Evolutionary conservation across 2,888 invertebrate species (phyloP), one percentile per base, ranked within the genome.

Genomic region (Limnephilus auricula): DNA sequence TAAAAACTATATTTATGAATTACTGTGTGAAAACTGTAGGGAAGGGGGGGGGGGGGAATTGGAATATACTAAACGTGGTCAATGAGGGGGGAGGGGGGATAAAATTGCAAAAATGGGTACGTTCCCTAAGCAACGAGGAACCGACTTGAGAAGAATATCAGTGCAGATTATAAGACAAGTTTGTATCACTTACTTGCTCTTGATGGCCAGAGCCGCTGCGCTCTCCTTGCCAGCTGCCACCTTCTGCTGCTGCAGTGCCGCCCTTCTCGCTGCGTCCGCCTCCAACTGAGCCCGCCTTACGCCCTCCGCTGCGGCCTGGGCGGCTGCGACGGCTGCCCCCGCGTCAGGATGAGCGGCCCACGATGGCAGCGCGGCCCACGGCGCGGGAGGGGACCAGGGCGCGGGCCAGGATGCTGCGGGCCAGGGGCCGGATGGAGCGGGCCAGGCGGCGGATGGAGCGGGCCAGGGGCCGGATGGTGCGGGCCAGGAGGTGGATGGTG

Each of bases 241-340:
- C 80, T 91, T 91, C 90, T 93, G 93, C 30, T 91, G 92, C 80
- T 92, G 92, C 12, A 91, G 90, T 1, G 93, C 93, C 18, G 92
- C 89, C 31, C 88, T 80, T 30, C 92, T 89, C 10, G 93, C 93
- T 15, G 83, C 90, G 12, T 90, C 92, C 31, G 93, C 93, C 78
- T 92, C 92, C 6, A 90, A 87, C 89, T 93, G 93, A 12, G 93
- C 93, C 25, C 90, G 50, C 37, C 90, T 89, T 12, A 93, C 93
- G 45, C 93, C 92, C 79, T 93, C 93, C 31, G 93, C 92, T 32
- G 93, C 93, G 6, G 92, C 93, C 25, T 90, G 91, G 25, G 93
- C 93, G n/a, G 93, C 93, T 25, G 93, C 93, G 32, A 93, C 93
- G 18, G 93, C 92, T 25, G 92, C 93, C n/a, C 90, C 91, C 2